Conservation (phyloP, 2,113 vertebrate genomes). For the Lycaon pictus region DNA sequence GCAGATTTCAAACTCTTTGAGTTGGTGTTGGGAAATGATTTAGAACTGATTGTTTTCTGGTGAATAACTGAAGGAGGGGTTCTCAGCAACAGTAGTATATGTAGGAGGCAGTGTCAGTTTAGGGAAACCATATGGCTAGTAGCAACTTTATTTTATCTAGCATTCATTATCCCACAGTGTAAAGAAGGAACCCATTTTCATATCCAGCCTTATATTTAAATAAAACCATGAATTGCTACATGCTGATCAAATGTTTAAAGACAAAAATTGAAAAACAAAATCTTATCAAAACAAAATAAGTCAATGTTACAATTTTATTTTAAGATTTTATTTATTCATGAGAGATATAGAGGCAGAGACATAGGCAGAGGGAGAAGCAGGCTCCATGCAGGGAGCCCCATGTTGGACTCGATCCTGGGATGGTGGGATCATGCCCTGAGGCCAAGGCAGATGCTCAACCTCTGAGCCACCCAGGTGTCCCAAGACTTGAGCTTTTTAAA, state of each 20-base stretch:
- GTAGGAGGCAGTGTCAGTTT: background rate
- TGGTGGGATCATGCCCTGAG: too few species aligned
- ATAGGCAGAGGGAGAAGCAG: too few species aligned
- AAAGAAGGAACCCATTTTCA: background rate
- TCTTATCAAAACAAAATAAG: background rate
- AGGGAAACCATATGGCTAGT: background rate
- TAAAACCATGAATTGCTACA: background rate
- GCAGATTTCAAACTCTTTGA: constrained; percentile 30
- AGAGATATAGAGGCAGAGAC: too few species aligned
- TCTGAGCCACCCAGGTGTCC: too few species aligned
- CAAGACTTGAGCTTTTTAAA: constrained; percentile 31
- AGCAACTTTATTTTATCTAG: background rate
- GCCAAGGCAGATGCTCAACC: too few species aligned
- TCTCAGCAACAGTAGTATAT: background rate
- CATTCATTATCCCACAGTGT: background rate
- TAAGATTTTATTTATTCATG: too few species aligned
- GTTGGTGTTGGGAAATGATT: constrained; percentile 30
- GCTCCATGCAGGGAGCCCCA: too few species aligned
- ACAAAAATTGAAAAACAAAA: constrained; percentile 26
- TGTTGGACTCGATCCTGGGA: too few species aligned
- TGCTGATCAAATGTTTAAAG: constrained; percentile 51
- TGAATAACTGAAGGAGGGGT: background rate
- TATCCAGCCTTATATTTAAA: background rate
- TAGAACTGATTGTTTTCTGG: constrained; percentile 25
- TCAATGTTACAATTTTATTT: background rate